phyloP scores from a whole-genome alignment of 2,888 invertebrate species.

The Euzophera pinguis region DNA sequence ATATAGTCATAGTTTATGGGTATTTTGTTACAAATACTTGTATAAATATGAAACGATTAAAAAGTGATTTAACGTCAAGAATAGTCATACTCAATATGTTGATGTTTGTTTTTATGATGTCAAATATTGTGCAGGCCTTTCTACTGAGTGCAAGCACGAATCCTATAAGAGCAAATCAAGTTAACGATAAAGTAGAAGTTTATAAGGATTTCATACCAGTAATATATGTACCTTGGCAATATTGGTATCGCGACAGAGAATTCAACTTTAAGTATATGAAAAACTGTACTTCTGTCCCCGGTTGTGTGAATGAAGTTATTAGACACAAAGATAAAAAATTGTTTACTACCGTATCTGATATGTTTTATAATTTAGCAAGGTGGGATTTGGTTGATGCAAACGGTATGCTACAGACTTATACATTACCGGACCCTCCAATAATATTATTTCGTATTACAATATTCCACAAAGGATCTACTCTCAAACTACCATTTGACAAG shows the following conservation, averaged over 20 bases:
- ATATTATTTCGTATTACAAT: background rate
- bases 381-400: background rate
- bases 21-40: conserved; percentile 9
- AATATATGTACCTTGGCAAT: background rate
- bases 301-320: background rate
- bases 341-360: conserved; percentile 5
- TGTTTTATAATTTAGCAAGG: background rate
- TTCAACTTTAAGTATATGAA: background rate
- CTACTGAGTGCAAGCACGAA: conserved; percentile 8
- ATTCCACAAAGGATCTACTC: conserved; percentile 2
- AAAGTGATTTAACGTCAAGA: background rate
- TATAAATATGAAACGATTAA: background rate
- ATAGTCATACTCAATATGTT: conserved; percentile 5
- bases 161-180: background rate
- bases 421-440: background rate
- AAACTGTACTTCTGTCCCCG: background rate
- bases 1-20: conserved; percentile 8
- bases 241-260: background rate
- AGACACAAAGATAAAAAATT: background rate
- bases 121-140: conserved; percentile 8
- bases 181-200: background rate
- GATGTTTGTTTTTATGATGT: conserved; percentile 10
- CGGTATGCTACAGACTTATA: background rate
- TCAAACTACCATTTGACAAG: background rate
- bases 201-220: background rate